These are phyloP conservation scores for Passer domesticus DNA, from an alignment of 2,113 vertebrate species.

Conservation along the genomic window DNA sequence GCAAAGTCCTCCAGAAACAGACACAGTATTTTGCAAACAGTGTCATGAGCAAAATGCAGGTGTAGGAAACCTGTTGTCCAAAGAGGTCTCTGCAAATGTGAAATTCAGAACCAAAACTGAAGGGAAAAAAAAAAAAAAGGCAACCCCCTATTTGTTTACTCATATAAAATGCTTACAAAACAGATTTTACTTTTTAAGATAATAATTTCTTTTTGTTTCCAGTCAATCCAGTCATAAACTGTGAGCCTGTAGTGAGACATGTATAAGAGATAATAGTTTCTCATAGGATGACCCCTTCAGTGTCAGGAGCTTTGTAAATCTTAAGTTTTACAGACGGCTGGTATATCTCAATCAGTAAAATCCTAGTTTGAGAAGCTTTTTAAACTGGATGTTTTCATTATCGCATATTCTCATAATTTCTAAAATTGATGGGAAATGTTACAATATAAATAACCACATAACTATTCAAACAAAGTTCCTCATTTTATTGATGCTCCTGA, in stretches of 20 bases:
- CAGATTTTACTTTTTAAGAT: background rate
- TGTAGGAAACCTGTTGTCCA: background rate
- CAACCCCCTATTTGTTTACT: accelerated
- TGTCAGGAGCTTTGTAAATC: background rate
- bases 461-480: background rate
- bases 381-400: background rate
- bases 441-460: background rate
- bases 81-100: background rate
- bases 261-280: background rate
- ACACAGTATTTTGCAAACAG: background rate
- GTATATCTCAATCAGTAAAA: background rate
- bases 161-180: background rate
- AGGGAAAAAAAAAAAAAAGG: background rate
- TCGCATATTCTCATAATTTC: background rate
- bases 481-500: background rate
- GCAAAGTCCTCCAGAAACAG: background rate
- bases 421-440: background rate
- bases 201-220: background rate
- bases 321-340: background rate
- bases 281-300: background rate
- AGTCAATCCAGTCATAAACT: background rate
- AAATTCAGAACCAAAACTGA: background rate
- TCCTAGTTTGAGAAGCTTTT: background rate
- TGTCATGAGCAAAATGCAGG: background rate
- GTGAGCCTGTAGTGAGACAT: background rate